Conservation (phyloP, 92 coral and sea anemone species). For the Phenganax marumi region DNA sequence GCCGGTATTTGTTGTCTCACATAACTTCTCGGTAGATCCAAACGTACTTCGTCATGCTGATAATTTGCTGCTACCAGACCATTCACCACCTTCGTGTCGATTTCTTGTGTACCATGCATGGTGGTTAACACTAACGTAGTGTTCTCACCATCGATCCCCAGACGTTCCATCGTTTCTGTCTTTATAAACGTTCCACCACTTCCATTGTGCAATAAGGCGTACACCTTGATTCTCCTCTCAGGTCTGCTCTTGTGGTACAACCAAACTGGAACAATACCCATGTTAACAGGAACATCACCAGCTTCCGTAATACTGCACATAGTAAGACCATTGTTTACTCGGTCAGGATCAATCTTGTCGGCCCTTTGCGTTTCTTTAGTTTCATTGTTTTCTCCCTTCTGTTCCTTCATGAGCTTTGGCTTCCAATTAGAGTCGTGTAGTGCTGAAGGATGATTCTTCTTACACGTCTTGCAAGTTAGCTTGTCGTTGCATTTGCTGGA, state of each 20-base stretch:
- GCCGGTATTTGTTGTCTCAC: too few species aligned
- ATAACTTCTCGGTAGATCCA: too few species aligned
- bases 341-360: not conserved
- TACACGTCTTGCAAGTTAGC: constrained; percentile 47
- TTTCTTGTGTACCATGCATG: not conserved
- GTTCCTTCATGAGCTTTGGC: constrained; percentile 12
- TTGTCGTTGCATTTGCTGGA: constrained; percentile 1
- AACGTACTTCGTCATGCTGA: too few species aligned
- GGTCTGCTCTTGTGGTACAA: constrained; percentile 53
- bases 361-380: not conserved
- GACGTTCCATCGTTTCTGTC: constrained; percentile 48
- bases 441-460: constrained; percentile 65
- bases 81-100: not conserved
- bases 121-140: not conserved
- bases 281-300: constrained; percentile 55
- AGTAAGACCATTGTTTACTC: constrained; percentile 31
- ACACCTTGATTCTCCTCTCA: constrained; percentile 50
- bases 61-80: constrained; percentile 40
- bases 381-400: constrained; percentile 9
- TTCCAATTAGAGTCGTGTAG: constrained; percentile 62
- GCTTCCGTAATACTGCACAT: constrained; percentile 58
- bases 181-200: constrained; percentile 70
- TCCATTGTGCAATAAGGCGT: constrained; percentile 62
- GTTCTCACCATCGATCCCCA: constrained; percentile 52
- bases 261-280: constrained; percentile 65